These are phyloP conservation scores for Heliornis fulica DNA, from an alignment of 2,113 vertebrate species.

Conservation along the genomic window DNA sequence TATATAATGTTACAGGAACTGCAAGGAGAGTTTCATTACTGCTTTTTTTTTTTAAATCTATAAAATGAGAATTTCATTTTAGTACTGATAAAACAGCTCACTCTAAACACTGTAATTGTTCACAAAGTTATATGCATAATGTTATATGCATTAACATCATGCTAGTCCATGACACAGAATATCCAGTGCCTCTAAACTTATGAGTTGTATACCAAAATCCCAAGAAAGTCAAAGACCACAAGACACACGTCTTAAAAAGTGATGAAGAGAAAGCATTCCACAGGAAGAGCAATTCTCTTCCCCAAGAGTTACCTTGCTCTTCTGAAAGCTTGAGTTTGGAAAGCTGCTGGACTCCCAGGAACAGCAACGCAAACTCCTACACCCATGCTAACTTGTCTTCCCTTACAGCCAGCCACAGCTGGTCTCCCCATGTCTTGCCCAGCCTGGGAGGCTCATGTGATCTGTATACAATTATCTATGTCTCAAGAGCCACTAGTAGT, in stretches of 20 bases:
- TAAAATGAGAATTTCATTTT: neutral
- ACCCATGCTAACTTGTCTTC: neutral
- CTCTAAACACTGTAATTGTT: neutral
- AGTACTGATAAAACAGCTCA: neutral
- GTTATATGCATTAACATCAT: neutral
- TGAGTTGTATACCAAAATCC: neutral
- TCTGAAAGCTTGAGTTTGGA: neutral
- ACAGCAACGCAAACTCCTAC: neutral
- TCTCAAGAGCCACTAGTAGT: neutral
- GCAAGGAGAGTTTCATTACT: neutral
- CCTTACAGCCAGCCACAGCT: neutral
- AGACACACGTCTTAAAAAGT: neutral
- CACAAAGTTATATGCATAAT: no score
- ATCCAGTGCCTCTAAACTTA: neutral
- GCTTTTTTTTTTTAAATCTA: neutral
- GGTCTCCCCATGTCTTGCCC: neutral
- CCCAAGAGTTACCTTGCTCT: neutral
- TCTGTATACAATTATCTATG: neutral
- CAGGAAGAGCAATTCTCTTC: neutral
- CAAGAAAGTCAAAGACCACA: neutral
- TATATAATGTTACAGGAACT: neutral
- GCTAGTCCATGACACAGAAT: neutral
- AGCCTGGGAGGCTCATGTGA: neutral
- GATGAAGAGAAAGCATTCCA: neutral
- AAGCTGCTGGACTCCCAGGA: neutral